Evolutionary conservation across 1,140 invertebrate genomes (phyloP), one percentile per base, ranked within the genome.

Genomic region (Scaptomyza graminum): DNA sequence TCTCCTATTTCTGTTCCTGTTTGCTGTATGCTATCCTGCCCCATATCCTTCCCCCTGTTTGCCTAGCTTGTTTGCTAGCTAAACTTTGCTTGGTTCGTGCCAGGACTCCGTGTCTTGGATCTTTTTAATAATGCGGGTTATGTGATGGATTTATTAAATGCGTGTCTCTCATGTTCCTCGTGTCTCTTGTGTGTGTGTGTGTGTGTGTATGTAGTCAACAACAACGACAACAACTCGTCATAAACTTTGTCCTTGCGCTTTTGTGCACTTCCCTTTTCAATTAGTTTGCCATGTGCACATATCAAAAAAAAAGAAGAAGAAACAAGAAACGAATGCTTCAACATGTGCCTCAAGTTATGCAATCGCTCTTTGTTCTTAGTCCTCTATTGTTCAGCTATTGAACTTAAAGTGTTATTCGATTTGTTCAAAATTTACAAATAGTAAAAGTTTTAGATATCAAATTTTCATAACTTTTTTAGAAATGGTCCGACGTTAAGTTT

Each of bases 41-140:
- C 18, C 16, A 41, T 31, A 9, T 15, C 34, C 44, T 18, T 74
- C 60, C 31, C 31, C 8, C 31, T 8, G 31, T 63, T 44, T 50
- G 52, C 52, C 50, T 62, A 61, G 77, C 69, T 76, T 85, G 81
- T 85, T 85, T 85, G 81, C 70, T 57, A 74, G 66, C 70, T 71
- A 87, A 85, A 87, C 79, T 85, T 85, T 87, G 75, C 65, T n/a
- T 81, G 80, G 82, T 82, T 87, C 82, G 81, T 85, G 82, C 72
- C 74, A 87, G 82, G 82, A 82, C 66, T 63, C 44, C 51, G 62
- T 71, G 59, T 52, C 65, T 85, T 78, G 74, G 75, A 88, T 84
- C 79, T 88, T 87, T 87, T 87, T 88, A 87, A 87, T 87, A 87
- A 87, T 88, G 84, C 82, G 84, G 79, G 83, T 79, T 88, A 85